Percentiles rank a stretch among this genome's conserved stretches.
Evolutionary conservation across 2,113 vertebrate genomes (phyloP).

Genomic region (Orientallactaga bullata): DNA sequence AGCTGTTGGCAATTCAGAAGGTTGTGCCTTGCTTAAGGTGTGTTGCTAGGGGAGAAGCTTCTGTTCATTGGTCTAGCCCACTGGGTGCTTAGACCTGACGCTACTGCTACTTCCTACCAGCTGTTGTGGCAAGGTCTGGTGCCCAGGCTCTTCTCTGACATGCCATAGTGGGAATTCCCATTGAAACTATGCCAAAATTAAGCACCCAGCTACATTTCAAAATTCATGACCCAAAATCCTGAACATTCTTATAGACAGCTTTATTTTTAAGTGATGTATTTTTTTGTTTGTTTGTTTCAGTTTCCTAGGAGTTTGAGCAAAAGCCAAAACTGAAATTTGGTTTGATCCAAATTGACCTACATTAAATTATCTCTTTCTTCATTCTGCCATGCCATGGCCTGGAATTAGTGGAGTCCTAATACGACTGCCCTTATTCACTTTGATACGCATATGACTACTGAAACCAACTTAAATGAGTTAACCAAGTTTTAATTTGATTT

Average conservation of each 20-base stretch:
- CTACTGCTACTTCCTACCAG: no score
- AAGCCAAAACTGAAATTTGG: conserved; percentile 47
- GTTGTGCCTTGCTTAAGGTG: no score
- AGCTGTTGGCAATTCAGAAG: no score
- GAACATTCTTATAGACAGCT: conserved; percentile 31
- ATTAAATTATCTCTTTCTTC: conserved; percentile 80
- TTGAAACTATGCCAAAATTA: neutral
- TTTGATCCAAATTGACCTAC: conserved; percentile 72
- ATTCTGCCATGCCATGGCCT: conserved; percentile 67
- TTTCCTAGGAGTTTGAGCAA: conserved; percentile 48
- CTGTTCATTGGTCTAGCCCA: no score
- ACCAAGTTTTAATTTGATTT: conserved; percentile 80
- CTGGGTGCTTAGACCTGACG: no score
- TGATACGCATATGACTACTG: conserved; percentile 71
- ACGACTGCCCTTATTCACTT: conserved; percentile 71
- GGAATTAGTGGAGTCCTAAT: conserved; percentile 80
- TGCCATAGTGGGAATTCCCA: no score
- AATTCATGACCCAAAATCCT: neutral
- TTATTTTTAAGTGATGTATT: conserved; percentile 45
- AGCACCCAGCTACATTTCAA: neutral
- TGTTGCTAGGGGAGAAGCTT: no score
- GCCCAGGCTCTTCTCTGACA: no score
- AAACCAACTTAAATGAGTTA: conserved; percentile 81
- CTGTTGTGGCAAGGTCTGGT: no score
- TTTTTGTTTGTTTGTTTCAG: conserved; percentile 55